These are phyloP conservation scores for Dendronephthya gigantea DNA, from an alignment of 64 coral and sea anemone genomes.

Conservation along the genomic window DNA sequence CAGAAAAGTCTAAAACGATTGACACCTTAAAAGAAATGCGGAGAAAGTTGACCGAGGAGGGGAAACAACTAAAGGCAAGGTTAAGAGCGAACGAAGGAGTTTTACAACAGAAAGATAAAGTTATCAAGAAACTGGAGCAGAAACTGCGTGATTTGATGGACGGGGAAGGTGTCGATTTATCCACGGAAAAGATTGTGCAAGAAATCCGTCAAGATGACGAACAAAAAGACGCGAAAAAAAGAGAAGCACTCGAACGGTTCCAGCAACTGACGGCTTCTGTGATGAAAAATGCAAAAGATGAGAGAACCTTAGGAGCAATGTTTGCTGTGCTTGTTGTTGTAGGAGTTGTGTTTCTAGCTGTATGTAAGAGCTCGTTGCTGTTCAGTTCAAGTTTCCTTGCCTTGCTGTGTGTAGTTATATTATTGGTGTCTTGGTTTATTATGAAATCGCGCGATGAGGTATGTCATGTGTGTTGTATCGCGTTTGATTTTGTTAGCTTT, in stretches of 20 bases:
- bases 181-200: background rate
- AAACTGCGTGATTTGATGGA: background rate
- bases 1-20: background rate
- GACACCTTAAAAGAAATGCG: background rate
- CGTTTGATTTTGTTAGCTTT: too few species aligned
- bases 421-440: background rate
- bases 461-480: too few species aligned
- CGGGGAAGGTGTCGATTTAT: background rate
- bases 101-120: background rate
- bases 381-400: background rate
- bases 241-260: background rate
- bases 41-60: background rate
- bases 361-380: background rate
- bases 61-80: background rate
- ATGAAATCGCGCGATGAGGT: background rate
- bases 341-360: background rate
- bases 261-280: background rate
- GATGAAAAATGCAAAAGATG: background rate
- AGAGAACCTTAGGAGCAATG: background rate
- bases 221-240: background rate
- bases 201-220: background rate
- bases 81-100: background rate
- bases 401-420: background rate
- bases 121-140: background rate
- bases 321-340: background rate